A percentile compares a stretch with the other conserved stretches of the same genome.
These are phyloP conservation scores for Xenopus laevis DNA, from an alignment of 2,113 vertebrate species.

Conservation along the genomic window DNA sequence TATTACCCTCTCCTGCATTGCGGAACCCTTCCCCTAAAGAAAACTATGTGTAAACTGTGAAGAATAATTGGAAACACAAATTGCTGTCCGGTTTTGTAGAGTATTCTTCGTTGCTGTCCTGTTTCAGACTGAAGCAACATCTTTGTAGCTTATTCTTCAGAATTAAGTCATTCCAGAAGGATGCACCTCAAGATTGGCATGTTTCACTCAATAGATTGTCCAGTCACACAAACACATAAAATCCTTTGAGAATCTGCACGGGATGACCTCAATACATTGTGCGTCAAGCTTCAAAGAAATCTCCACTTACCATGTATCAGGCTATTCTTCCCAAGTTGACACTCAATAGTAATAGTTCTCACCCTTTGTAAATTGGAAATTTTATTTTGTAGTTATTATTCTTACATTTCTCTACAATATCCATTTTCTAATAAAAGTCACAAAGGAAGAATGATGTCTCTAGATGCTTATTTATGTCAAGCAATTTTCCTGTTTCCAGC, in stretches of 20 bases:
- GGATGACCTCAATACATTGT: slow-evolving; percentile 43
- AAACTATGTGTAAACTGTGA: neutral
- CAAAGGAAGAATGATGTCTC: neutral
- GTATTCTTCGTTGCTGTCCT: slow-evolving; percentile 18
- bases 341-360: slow-evolving; percentile 42
- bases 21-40: no score
- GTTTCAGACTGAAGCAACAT: slow-evolving; percentile 8
- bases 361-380: slow-evolving; percentile 42
- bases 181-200: slow-evolving; percentile 33
- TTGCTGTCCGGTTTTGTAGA: slow-evolving; percentile 15
- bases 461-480: slow-evolving; percentile 26
- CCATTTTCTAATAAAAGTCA: slow-evolving; percentile 11
- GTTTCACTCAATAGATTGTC: slow-evolving; percentile 43
- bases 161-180: slow-evolving; percentile 30
- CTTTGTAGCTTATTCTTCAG: slow-evolving; percentile 18
- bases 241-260: slow-evolving; percentile 40
- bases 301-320: slow-evolving; percentile 32
- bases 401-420: slow-evolving; percentile 24
- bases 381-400: slow-evolving; percentile 38
- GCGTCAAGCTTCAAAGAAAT: slow-evolving; percentile 45
- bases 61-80: slow-evolving; percentile 2
- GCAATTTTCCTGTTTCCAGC: slow-evolving; percentile 17
- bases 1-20: no score
- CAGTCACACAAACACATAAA: slow-evolving; percentile 37
- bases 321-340: slow-evolving; percentile 38